Evolutionary conservation across 2,888 invertebrate genomes (phyloP).

Genomic region (Helleia helle): DNA sequence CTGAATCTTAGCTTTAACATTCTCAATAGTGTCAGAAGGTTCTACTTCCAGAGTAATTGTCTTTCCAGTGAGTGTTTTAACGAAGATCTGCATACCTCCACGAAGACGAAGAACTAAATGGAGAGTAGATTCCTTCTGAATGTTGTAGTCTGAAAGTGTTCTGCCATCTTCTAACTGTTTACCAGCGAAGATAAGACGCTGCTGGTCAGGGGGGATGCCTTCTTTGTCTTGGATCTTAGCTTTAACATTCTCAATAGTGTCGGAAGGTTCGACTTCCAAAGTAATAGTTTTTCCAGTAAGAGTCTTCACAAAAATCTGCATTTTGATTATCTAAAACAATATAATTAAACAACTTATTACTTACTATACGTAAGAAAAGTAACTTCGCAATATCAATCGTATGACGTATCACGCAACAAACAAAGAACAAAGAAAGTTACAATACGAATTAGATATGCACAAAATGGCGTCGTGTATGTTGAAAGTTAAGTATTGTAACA

Average conservation of each 20-base stretch:
- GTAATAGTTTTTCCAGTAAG: slow-evolving; percentile 39
- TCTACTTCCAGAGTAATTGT: slow-evolving; percentile 39
- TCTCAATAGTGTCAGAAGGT: slow-evolving; percentile 50
- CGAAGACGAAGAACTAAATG: slow-evolving; percentile 35
- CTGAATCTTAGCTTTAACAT: slow-evolving; percentile 55
- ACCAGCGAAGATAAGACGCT: slow-evolving; percentile 33
- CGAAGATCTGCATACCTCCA: slow-evolving; percentile 44
- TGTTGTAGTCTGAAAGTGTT: slow-evolving; percentile 36
- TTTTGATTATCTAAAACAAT: slow-evolving; percentile 13
- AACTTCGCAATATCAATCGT: background rate
- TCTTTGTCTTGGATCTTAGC: slow-evolving; percentile 25
- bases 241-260: slow-evolving; percentile 42
- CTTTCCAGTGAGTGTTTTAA: slow-evolving; percentile 36
- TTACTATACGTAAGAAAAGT: background rate
- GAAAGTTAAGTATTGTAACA: background rate
- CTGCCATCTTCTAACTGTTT: slow-evolving; percentile 44
- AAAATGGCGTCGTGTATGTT: slow-evolving; percentile 12
- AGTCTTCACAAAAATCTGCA: slow-evolving; percentile 30
- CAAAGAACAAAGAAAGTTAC: slow-evolving; percentile 12
- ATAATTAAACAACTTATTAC: too few species aligned
- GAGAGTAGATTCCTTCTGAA: slow-evolving; percentile 39
- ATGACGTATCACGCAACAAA: background rate
- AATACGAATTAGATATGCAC: slow-evolving; percentile 2
- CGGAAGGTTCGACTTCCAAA: slow-evolving; percentile 31
- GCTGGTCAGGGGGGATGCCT: slow-evolving; percentile 38